Percentiles rank a stretch among this genome's conserved stretches.
Evolutionary conservation across 2,888 invertebrate genomes (phyloP).

Genomic region (Xestia sexstrigata): DNA sequence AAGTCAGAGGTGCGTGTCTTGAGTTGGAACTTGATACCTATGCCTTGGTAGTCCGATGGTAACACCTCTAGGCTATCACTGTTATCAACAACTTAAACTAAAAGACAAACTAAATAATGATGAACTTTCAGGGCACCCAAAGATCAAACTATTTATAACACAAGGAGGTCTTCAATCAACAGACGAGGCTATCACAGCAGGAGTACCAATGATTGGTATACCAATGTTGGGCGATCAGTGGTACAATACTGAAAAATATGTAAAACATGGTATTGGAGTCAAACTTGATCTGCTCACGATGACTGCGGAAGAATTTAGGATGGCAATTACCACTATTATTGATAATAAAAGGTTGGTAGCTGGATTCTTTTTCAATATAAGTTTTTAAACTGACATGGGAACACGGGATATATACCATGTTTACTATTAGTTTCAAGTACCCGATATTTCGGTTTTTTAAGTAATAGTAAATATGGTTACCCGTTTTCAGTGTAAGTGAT

Average conservation of each 20-base stretch:
- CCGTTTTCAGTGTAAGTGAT: too few species aligned
- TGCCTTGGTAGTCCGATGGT: too few species aligned
- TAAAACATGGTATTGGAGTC: conserved; percentile 40
- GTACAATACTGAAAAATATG: conserved; percentile 61
- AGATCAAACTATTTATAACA: conserved; percentile 61
- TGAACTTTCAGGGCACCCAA: conserved; percentile 46
- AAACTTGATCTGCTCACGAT: conserved; percentile 35
- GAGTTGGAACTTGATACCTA: too few species aligned
- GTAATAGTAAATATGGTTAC: too few species aligned
- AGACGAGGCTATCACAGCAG: conserved; percentile 67
- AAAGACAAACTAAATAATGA: not conserved
- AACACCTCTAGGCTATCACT: too few species aligned
- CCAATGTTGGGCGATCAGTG: conserved; percentile 67
- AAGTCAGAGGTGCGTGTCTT: too few species aligned
- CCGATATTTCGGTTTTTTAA: too few species aligned
- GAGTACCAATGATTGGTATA: conserved; percentile 66
- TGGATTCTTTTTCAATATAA: not conserved
- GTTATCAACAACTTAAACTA: too few species aligned
- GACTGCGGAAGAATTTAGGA: conserved; percentile 37
- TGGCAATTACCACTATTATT: conserved; percentile 39
- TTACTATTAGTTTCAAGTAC: too few species aligned
- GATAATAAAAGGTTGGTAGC: conserved; percentile 31
- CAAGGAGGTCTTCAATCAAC: conserved; percentile 70
- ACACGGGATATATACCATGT: too few species aligned
- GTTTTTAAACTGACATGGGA: too few species aligned